Evolutionary conservation across 2,888 invertebrate genomes (phyloP).

Genomic region (Tetheella fluctuosa): DNA sequence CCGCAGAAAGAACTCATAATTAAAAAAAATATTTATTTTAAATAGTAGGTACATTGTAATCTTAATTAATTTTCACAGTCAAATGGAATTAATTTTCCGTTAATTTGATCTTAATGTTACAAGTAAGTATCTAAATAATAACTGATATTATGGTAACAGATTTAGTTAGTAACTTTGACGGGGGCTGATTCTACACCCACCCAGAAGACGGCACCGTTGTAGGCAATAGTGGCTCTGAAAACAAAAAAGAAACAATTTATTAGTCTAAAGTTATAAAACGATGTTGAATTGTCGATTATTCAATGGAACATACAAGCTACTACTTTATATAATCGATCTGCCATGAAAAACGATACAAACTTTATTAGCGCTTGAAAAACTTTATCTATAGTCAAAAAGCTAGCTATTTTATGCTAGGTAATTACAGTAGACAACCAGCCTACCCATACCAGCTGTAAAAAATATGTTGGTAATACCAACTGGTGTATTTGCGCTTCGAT

Average conservation of each 20-base stretch:
- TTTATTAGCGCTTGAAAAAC: no score
- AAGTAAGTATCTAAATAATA: conserved; percentile 12
- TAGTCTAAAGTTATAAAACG: no score
- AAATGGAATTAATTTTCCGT: conserved; percentile 2
- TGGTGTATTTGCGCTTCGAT: no score
- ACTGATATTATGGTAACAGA: conserved; percentile 21
- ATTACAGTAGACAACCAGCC: no score
- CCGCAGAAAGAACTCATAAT: background rate
- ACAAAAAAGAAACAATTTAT: background rate
- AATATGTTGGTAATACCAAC: no score
- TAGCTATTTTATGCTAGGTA: no score
- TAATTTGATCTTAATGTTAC: conserved; percentile 19
- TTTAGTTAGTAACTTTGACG: conserved; percentile 76
- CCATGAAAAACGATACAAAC: no score
- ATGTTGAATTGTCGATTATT: no score
- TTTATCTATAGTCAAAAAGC: no score
- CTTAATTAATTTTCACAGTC: conserved; percentile 10
- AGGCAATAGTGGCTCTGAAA: conserved; percentile 87
- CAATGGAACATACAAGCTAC: no score
- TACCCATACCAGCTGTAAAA: no score
- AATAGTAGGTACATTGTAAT: conserved; percentile 7
- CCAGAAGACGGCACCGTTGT: conserved; percentile 89
- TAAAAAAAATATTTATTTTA: conserved; percentile 10
- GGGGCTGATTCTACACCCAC: conserved; percentile 86
- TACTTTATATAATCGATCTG: no score